Evolutionary conservation across 2,113 vertebrate genomes (phyloP).

Genomic region (Scomber scombrus): DNA sequence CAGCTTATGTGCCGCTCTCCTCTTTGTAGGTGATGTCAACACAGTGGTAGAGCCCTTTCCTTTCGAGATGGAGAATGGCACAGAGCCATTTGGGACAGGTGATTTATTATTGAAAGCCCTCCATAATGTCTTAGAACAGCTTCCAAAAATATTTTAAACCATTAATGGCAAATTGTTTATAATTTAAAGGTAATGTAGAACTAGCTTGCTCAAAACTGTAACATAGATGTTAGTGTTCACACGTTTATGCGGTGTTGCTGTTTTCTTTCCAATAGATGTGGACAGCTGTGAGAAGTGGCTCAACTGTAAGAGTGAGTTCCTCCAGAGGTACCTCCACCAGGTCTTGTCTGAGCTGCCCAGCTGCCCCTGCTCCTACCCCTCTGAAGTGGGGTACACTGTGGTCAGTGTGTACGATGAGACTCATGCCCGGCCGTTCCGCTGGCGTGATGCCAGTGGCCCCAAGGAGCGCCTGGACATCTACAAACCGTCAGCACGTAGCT

Average conservation of each 20-base stretch:
- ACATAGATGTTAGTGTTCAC: too few species aligned
- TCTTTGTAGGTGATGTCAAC: conserved; percentile 80
- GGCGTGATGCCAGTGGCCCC: conserved; percentile 91
- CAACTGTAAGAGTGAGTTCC: conserved; percentile 94
- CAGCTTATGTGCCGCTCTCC: not conserved
- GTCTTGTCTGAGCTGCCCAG: conserved; percentile 90
- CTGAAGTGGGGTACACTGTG: conserved; percentile 84
- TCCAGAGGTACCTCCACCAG: conserved; percentile 90
- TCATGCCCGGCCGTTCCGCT: conserved; percentile 86
- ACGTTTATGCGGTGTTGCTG: not conserved
- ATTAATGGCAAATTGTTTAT: too few species aligned
- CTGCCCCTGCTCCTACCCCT: conserved; percentile 92
- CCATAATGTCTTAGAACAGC: not conserved
- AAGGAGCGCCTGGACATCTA: conserved; percentile 93
- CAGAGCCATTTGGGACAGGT: conserved; percentile 89
- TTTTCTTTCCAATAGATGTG: conserved; percentile 81
- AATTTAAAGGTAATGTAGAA: too few species aligned
- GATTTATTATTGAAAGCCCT: conserved; percentile 44
- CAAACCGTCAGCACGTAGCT: conserved; percentile 90
- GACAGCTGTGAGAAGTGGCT: conserved; percentile 98
- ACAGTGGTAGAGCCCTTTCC: conserved; percentile 80
- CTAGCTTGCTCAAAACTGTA: too few species aligned
- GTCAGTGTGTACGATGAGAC: conserved; percentile 88
- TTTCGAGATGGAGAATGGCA: conserved; percentile 87
- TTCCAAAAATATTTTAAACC: not conserved